Evolutionary conservation across 2,888 invertebrate species (phyloP).

Genomic region (Altica lythri): DNA sequence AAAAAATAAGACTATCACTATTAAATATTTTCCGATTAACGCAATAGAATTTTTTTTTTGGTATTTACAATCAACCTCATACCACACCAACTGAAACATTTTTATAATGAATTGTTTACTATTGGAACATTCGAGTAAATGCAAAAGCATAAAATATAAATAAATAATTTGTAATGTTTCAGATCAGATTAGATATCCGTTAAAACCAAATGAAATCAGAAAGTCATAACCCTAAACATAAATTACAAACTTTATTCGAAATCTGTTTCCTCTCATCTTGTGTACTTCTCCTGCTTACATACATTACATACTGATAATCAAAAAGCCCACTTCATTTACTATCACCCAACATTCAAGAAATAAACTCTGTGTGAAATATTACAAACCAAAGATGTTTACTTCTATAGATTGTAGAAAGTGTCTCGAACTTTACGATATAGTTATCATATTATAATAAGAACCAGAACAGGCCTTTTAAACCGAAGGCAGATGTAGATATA

Average conservation of each 20-base stretch:
- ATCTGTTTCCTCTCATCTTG: background rate
- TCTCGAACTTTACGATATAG: constrained; percentile 47
- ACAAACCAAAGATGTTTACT: constrained; percentile 54
- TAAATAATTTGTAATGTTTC: too few species aligned
- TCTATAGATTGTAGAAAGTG: constrained; percentile 54
- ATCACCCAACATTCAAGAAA: constrained; percentile 47
- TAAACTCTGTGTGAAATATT: constrained; percentile 57
- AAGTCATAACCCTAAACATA: background rate
- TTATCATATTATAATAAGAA: constrained; percentile 34
- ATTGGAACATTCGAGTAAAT: too few species aligned
- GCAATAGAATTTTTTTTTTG: too few species aligned
- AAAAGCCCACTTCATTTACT: constrained; percentile 53
- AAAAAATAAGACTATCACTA: too few species aligned
- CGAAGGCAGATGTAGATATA: background rate
- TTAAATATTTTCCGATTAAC: too few species aligned
- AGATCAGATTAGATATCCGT: background rate
- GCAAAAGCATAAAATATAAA: too few species aligned
- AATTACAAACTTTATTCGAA: background rate
- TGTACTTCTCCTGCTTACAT: constrained; percentile 1
- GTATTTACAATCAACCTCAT: too few species aligned
- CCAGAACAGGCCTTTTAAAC: too few species aligned
- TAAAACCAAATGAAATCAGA: background rate
- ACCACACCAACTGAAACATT: too few species aligned
- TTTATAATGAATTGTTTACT: too few species aligned
- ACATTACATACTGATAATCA: constrained; percentile 30